Percentiles rank a stretch among this genome's conserved stretches.
Evolutionary conservation across 23 tunicate genomes (phyloP).

Genomic region (Clavelina lepadiformis): DNA sequence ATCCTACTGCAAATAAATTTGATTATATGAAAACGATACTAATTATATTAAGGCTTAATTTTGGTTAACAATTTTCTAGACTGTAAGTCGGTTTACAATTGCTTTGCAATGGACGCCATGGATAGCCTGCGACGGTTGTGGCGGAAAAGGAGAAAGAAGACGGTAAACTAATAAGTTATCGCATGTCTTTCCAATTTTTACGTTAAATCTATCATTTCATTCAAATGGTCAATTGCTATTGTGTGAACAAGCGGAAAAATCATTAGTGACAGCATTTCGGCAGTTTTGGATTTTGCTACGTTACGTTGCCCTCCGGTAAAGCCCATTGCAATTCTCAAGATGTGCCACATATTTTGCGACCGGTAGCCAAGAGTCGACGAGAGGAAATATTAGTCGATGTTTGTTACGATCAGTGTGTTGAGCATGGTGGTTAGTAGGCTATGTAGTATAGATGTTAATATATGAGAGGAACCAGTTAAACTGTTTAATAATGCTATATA

Average conservation of each 20-base stretch:
- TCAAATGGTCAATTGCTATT: background rate
- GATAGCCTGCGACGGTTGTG: conserved; percentile 57
- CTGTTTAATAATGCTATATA: too few relatives aligned
- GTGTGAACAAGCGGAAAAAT: background rate
- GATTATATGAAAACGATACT: too few relatives aligned
- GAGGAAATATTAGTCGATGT: conserved; percentile 53
- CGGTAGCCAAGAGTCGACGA: conserved; percentile 21
- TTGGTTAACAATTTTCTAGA: background rate
- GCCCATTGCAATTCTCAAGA: conserved; percentile 34
- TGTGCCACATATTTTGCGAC: conserved; percentile 17
- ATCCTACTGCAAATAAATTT: too few relatives aligned
- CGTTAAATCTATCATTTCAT: background rate
- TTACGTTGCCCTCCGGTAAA: conserved; percentile 4
- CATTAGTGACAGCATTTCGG: background rate
- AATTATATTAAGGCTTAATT: background rate
- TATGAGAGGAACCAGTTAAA: too few relatives aligned
- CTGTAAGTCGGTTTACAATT: conserved; percentile 11
- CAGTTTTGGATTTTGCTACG: conserved; percentile 60
- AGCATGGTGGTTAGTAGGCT: conserved; percentile 21
- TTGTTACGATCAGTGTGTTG: conserved; percentile 52
- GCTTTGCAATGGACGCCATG: conserved; percentile 30
- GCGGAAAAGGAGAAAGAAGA: conserved; percentile 49
- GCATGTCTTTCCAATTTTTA: background rate
- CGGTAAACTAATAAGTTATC: conserved; percentile 10
- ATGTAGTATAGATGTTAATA: too few relatives aligned